Base-by-base conservation (phyloP, 35 echinoderm and acorn worm genomes). In the Chiridota heheva region DNA sequence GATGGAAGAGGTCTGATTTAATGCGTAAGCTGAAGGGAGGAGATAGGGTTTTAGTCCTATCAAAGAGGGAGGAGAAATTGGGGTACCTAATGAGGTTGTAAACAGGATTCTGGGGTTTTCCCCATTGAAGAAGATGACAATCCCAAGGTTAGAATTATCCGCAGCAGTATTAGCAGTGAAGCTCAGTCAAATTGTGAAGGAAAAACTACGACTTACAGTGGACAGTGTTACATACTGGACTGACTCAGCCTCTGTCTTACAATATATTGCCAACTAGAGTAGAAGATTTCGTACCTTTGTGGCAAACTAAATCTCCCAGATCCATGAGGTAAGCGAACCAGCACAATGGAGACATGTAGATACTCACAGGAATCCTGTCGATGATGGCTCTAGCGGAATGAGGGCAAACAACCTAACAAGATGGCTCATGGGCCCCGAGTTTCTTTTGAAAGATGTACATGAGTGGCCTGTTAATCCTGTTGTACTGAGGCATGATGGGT, bases 261-360 rank as follows among this genome's bases (percentile, higher is more conserved):
- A 68, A 45, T 82, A 82, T 39, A 82, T 70, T 13, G 31, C 35
- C 40, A 83, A 83, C 64, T 40, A 67, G 70, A 64, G 35, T 13
- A 70, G 79, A 33, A 44, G 40, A 42, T 83, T 83, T 58, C 80
- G 40, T 2, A 83, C 64, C 3, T 83, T 83, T 35, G 80, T 83
- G 44, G 80, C 63, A 20, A 83, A 83, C 37, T 32, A 44, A 56
- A 45, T 83, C 41, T 26, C 40, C 1, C 46, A 34, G 29, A 83
- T 83, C 40, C 61, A 56, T n/a, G 42, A 83, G 25, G 12, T 70
- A 16, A 42, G 58, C 20, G 37, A 81, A 2, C 48, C 29, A 26
- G 44, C 37, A 42, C 77, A 64, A 30, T 65, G 77, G 77, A 81
- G 59, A 43, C 40, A 64, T 33, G 59, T 81, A 17, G 60, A 62